Evolutionary conservation across 2,113 vertebrate species (phyloP).

Genomic region (Macaca fascicularis): DNA sequence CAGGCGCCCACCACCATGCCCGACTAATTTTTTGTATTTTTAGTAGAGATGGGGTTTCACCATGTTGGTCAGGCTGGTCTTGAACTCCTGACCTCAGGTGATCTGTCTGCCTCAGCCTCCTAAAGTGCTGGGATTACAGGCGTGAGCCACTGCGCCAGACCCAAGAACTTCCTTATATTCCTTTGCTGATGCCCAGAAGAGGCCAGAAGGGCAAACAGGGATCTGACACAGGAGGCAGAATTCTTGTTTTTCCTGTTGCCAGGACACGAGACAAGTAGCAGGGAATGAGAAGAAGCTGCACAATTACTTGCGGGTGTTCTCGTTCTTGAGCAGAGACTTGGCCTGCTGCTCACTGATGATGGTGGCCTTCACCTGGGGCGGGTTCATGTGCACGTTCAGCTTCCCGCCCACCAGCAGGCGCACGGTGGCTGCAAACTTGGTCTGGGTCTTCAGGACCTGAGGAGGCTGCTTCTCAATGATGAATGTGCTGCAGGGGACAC

Average conservation of each 20-base stretch:
- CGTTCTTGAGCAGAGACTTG: constrained; percentile 96
- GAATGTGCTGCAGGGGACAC: constrained; percentile 90
- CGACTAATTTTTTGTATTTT: no score
- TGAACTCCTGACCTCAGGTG: no score
- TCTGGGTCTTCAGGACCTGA: constrained; percentile 98
- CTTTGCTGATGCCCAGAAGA: not conserved
- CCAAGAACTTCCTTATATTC: no score
- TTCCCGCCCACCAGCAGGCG: constrained; percentile 96
- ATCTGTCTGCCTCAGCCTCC: no score
- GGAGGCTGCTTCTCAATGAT: constrained; percentile 99
- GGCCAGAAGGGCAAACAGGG: not conserved
- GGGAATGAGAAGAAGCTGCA: constrained; percentile 51
- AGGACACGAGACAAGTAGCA: rapidly evolving
- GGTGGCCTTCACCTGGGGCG: constrained; percentile 97
- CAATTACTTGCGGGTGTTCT: constrained; percentile 95
- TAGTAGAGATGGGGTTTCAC: no score
- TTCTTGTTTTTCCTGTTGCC: not conserved
- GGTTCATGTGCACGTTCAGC: constrained; percentile 98
- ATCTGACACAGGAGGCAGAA: not conserved
- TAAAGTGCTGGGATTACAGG: no score
- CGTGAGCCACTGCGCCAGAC: rapidly evolving
- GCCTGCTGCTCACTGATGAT: constrained; percentile 97
- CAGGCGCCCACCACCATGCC: no score
- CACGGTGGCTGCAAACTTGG: constrained; percentile 96
- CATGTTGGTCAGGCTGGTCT: no score